Percentiles rank a stretch among this genome's conserved stretches.
phyloP scores from a whole-genome alignment of 2,888 invertebrate genomes.

The Unio delphinus region DNA sequence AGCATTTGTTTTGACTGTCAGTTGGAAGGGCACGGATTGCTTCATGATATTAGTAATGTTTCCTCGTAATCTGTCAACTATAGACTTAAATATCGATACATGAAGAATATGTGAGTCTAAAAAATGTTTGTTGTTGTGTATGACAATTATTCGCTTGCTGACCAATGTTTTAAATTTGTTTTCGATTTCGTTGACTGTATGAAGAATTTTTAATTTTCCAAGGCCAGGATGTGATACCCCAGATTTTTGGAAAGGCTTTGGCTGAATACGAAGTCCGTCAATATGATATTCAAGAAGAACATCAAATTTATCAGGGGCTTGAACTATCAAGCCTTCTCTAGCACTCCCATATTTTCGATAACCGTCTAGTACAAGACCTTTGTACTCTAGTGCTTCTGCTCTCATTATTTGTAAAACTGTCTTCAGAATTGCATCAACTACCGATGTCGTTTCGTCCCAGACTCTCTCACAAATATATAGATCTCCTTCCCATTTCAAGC shows the following conservation, averaged over 20 bases:
- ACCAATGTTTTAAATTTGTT: conserved; percentile 9
- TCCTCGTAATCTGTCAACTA: conserved; percentile 10
- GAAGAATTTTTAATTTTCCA: too few species aligned
- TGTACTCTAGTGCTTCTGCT: conserved; percentile 8
- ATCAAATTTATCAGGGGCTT: conserved; percentile 33
- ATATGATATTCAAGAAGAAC: conserved; percentile 22
- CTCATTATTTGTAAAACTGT: conserved; percentile 8
- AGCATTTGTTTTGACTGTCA: conserved; percentile 19
- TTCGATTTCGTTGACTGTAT: conserved; percentile 2
- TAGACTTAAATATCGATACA: conserved; percentile 14
- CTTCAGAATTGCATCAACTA: conserved; percentile 1
- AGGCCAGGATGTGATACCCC: too few species aligned
- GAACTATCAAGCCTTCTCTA: conserved; percentile 33
- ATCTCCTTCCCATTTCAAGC: not conserved
- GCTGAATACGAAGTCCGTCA: conserved; percentile 10
- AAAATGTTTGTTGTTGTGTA: not conserved
- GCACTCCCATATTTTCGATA: conserved; percentile 34
- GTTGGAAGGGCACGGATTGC: conserved; percentile 2
- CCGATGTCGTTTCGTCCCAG: conserved; percentile 1
- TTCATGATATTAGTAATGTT: not conserved
- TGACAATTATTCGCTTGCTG: conserved; percentile 6
- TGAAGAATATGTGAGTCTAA: conserved; percentile 16
- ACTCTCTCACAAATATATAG: conserved; percentile 1
- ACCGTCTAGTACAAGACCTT: conserved; percentile 13
- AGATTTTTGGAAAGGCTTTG: not conserved